Percentiles rank a stretch among this genome's conserved stretches.
These are phyloP conservation scores for Neogobius melanostomus DNA, from an alignment of 2,113 vertebrate genomes.

Conservation along the genomic window DNA sequence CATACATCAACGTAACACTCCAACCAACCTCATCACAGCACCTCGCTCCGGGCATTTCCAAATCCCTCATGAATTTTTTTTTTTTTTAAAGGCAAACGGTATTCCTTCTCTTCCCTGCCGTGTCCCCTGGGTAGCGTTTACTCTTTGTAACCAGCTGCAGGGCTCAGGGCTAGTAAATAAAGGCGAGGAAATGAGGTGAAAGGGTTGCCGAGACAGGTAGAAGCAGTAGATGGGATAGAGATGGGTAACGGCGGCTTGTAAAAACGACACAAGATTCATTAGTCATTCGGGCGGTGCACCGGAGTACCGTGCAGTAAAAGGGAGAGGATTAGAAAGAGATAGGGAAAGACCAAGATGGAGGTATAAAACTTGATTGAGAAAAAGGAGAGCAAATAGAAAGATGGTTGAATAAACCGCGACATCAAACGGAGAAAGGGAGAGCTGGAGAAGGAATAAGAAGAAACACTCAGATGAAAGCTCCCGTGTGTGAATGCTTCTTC, in stretches of 20 bases:
- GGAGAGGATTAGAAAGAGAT: slow-evolving; percentile 4
- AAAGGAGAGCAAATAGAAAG: slow-evolving; percentile 17
- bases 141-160: slow-evolving; percentile 48
- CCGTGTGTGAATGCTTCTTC: not conserved
- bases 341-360: slow-evolving; percentile 28
- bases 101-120: not conserved
- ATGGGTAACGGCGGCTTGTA: slow-evolving; percentile 42
- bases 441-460: not conserved
- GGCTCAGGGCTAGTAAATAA: slow-evolving; percentile 57
- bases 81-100: not conserved
- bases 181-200: slow-evolving; percentile 31
- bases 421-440: not conserved
- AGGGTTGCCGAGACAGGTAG: slow-evolving; percentile 28
- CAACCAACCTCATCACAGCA: not conserved
- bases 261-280: slow-evolving; percentile 61
- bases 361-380: slow-evolving; percentile 16
- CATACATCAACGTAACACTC: not conserved
- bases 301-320: slow-evolving; percentile 49
- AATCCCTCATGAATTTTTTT: slow-evolving; percentile 2
- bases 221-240: slow-evolving; percentile 15
- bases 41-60: not conserved
- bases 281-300: slow-evolving; percentile 53
- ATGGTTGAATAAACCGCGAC: not conserved
- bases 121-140: slow-evolving; percentile 41
- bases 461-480: slow-evolving; percentile 16